These are phyloP conservation scores for Chirona hameri DNA, from an alignment of 2,888 invertebrate genomes.

Conservation along the genomic window DNA sequence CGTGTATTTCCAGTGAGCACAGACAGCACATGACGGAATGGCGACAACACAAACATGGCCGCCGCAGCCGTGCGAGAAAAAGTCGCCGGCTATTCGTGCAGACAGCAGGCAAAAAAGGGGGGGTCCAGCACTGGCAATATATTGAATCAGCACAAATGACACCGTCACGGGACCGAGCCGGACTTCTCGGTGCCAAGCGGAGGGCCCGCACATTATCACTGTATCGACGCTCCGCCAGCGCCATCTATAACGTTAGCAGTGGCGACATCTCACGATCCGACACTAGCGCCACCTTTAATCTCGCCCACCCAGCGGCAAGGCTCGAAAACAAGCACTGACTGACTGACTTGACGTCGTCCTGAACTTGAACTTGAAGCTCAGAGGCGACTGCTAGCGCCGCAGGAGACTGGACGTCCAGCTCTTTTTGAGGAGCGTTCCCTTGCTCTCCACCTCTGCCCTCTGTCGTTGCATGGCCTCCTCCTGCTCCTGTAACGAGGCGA, in stretches of 20 bases:
- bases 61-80: background rate
- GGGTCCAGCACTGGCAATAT: background rate
- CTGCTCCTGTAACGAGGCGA: background rate
- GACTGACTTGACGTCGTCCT: no score
- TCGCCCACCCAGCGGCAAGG: background rate
- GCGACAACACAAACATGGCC: background rate
- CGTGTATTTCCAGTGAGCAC: constrained; percentile 24
- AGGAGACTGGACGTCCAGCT: background rate
- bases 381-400: background rate
- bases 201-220: background rate
- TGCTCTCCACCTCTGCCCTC: background rate
- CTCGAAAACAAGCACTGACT: background rate
- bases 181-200: background rate
- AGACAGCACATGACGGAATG: background rate
- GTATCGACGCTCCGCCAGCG: background rate
- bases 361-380: background rate
- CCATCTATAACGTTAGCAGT: background rate
- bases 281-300: background rate
- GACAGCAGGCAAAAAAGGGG: background rate
- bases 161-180: background rate
- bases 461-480: constrained; percentile 4
- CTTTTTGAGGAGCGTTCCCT: background rate
- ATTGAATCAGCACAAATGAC: background rate
- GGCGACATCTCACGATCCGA: background rate
- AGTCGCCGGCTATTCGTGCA: background rate